Evolutionary conservation across 1,140 invertebrate genomes (phyloP), one percentile per base, ranked within the genome.

Genomic region (Drosophila hydei): DNA sequence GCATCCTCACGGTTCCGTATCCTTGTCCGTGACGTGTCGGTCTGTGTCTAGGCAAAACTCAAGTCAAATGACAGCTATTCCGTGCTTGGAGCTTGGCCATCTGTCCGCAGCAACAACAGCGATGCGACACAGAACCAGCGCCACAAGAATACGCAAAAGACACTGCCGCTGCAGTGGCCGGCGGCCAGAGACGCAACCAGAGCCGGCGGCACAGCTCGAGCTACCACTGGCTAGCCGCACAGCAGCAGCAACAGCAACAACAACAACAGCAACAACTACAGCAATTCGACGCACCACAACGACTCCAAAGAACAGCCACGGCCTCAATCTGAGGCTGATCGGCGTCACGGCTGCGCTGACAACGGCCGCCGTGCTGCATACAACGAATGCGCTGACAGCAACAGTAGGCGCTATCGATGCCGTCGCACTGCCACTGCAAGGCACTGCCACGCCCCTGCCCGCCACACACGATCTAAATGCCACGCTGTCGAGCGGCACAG

Each of bases 131-230:
- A 75, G 80, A 56, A 79, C 55, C n/a, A 79, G 78, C 56, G 68
- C 69, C 27, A 76, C 77, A 58, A 78, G 83, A 71, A 88, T 83
- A 78, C 75, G 75, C 56, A 88, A 81, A 75, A 87, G 78, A 88
- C 75, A 23, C 23, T 77, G 69, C 40, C 65, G 77, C 45, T 65
- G 71, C 54, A 58, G 61, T 16, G n/a, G 38, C 36, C 23, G 14
- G n/a, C 42, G 14, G 11, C 30, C 30, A 48, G 51, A 50, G 43
- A 2, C 21, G 19, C 59, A 65, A 42, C 42, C 48, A 30, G 40
- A 67, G 42, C 62, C 62, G 1, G 5, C 25, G 19, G 19, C 51
- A 25, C 36, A 18, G n/a, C 30, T 4, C 30, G 30, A 33, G 9
- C 8, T 11, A 11, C 30, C 30, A 11, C 1, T 4, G 30, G 47